Conservation (phyloP, 2,113 vertebrate species). For the Catagonus wagneri region DNA sequence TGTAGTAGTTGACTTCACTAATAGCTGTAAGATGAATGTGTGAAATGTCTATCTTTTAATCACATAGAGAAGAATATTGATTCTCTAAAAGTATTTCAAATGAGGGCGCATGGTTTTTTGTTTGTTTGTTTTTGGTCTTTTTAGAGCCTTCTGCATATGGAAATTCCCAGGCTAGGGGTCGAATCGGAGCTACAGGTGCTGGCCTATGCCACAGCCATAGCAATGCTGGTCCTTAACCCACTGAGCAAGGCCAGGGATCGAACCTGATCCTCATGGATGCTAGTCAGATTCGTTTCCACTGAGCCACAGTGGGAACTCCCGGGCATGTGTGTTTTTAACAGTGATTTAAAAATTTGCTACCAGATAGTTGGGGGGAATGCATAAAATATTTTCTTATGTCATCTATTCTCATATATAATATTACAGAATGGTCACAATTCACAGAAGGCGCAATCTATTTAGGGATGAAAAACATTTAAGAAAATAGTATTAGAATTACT, state of each 20-base stretch:
- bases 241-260: no score
- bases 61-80: neutral
- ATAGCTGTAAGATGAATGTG: neutral
- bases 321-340: no score
- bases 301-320: no score
- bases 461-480: neutral
- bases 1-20: neutral
- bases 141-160: no score
- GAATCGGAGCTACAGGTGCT: no score
- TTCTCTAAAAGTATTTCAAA: neutral
- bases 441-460: slow-evolving; percentile 26
- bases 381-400: slow-evolving; percentile 41
- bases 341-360: neutral
- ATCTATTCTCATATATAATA: neutral
- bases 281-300: no score
- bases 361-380: neutral
- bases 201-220: no score
- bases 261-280: no score
- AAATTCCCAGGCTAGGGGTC: no score
- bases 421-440: slow-evolving; percentile 38
- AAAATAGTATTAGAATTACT: slow-evolving; percentile 55
- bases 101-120: neutral
- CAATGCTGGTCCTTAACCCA: no score
- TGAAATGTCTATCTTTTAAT: neutral
- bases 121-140: no score